Evolutionary conservation across 2,888 invertebrate genomes (phyloP), one percentile per base, ranked within the genome.

Genomic region (Cremastobaeus sp.): DNA sequence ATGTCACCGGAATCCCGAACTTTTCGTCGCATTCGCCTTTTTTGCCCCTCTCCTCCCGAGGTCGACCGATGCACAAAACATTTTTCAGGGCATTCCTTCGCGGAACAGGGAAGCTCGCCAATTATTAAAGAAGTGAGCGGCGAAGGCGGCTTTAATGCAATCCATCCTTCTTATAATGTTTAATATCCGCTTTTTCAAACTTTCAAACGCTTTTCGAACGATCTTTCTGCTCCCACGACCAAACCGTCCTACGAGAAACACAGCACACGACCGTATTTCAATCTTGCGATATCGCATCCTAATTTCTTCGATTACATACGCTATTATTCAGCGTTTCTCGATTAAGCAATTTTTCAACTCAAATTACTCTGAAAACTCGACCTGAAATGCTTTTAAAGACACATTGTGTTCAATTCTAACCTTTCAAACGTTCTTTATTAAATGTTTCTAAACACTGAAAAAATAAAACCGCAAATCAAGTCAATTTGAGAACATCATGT

Each of bases 71-170:
- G 30, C 11, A 77, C 81, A 79, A 80, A 81, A 80, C 79, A 78
- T 73, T 64, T 54, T 76, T 64, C 50, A 74, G 81, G 78, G 79
- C 82, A 85, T 86, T 83, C 82, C 84, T 86, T 86, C 85, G 84
- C 79, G 81, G 85, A 86, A 86, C 80, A 84, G 80, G 83, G 82
- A 84, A 85, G 85, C 83, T 83, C 83, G 86, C 83, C 84, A 86
- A 85, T 86, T 85, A 86, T 84, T 77, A 76, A 74, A 81, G 79
- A 70, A 78, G 76, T 73, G 78, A 78, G 74, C 77, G 75, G 77
- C 79, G 82, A 82, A 82, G 81, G 79, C 81, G 82, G 80, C 76
- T 79, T 82, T 81, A 81, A 81, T 79, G 79, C 82, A 78, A 81
- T 79, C 78, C 78, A 48, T 70, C 77, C 78, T 73, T 68, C 78